Evolutionary conservation across 2,113 vertebrate genomes (phyloP).

Genomic region (Euleptes europaea): DNA sequence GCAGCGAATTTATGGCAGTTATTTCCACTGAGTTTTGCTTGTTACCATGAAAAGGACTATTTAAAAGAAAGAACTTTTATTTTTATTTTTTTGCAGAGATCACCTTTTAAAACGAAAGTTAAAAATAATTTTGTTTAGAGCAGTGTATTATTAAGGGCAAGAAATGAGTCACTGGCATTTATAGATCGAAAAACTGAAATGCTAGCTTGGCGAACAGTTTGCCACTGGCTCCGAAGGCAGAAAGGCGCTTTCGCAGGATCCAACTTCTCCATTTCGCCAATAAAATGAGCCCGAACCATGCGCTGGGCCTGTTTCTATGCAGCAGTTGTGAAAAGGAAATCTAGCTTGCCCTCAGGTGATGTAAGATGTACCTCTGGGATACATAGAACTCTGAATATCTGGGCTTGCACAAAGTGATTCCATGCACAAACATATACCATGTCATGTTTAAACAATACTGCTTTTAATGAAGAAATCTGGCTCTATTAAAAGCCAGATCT

Average conservation of each 20-base stretch:
- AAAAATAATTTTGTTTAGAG: background rate
- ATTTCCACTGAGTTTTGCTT: conserved; percentile 2
- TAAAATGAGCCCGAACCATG: conserved; percentile 62
- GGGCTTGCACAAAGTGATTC: conserved; percentile 53
- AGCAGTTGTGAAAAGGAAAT: conserved; percentile 66
- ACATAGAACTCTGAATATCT: conserved; percentile 59
- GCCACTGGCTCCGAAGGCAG: conserved; percentile 46
- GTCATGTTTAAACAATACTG: conserved; percentile 71
- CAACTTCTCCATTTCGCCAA: conserved; percentile 41
- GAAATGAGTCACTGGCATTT: conserved; percentile 32
- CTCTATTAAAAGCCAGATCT: conserved; percentile 75
- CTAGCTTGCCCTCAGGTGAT: conserved; percentile 72
- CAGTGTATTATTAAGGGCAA: conserved; percentile 41
- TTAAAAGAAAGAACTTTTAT: background rate
- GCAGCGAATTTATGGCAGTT: background rate
- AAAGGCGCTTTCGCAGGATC: conserved; percentile 62
- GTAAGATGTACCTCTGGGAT: conserved; percentile 67
- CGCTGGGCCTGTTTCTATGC: conserved; percentile 49
- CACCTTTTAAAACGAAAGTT: conserved; percentile 11
- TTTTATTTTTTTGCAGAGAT: background rate
- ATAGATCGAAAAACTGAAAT: background rate
- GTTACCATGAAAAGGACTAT: background rate
- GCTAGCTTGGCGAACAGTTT: conserved; percentile 37
- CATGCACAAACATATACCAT: conserved; percentile 9
- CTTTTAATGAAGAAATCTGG: conserved; percentile 79